phyloP scores from a whole-genome alignment of 92 coral and sea anemone species.

The Epizoanthus illoricatus region DNA sequence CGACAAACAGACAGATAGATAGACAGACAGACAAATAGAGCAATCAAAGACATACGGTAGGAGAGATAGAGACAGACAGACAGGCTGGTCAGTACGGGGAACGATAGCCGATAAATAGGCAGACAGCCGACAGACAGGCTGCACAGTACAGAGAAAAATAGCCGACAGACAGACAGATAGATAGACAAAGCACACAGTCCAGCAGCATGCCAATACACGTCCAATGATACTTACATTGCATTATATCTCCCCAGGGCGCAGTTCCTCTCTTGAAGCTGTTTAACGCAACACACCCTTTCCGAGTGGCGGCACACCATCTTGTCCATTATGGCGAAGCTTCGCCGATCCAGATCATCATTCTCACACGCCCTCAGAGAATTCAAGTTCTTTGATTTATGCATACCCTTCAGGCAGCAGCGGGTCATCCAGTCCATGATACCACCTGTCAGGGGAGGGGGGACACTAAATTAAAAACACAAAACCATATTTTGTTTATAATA shows the following conservation, averaged over 20 bases:
- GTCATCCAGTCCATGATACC: conserved; percentile 49
- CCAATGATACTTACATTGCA: conserved; percentile 62
- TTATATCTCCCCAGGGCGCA: conserved; percentile 76
- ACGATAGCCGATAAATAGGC: background rate
- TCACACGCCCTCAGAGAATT: conserved; percentile 51
- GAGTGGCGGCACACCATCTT: conserved; percentile 70
- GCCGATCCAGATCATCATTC: conserved; percentile 68
- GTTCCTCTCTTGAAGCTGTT: conserved; percentile 60
- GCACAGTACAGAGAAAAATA: background rate
- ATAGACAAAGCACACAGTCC: background rate
- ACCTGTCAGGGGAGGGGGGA: background rate
- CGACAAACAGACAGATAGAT: background rate
- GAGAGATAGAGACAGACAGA: background rate
- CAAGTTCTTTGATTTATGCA: conserved; percentile 22
- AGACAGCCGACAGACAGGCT: background rate
- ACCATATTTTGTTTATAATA: too few relatives aligned
- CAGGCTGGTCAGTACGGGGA: too few relatives aligned
- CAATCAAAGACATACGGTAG: background rate
- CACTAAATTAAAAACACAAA: too few relatives aligned
- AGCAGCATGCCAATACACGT: too few relatives aligned
- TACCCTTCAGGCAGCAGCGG: conserved; percentile 78
- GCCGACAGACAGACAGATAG: background rate
- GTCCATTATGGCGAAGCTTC: conserved; percentile 48
- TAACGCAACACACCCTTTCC: conserved; percentile 78
- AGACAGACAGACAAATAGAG: background rate